Conservation (phyloP, 2,113 vertebrate species). For the Petroica traversi region DNA sequence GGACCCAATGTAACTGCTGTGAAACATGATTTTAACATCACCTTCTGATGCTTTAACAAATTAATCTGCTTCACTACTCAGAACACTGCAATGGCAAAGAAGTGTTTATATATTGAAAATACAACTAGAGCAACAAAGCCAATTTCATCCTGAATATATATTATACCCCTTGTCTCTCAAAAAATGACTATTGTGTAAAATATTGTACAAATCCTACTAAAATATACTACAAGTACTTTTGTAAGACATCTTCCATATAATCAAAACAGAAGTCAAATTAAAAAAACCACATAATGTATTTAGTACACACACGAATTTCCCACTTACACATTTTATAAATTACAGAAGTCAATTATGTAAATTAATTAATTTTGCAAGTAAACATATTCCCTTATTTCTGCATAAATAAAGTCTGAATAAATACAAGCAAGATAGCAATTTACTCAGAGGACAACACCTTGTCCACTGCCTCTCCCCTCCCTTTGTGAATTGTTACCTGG, state of each 20-base stretch:
- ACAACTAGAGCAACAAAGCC: background rate
- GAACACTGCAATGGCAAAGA: background rate
- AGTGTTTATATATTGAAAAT: background rate
- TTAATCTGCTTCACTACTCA: background rate
- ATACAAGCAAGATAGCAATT: background rate
- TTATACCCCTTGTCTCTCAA: background rate
- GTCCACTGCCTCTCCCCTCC: background rate
- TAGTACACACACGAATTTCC: background rate
- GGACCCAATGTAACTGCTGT: background rate
- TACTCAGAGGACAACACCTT: background rate
- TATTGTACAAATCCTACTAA: background rate
- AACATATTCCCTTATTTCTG: background rate
- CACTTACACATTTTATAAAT: background rate
- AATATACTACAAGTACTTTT: background rate
- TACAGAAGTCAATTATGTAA: background rate
- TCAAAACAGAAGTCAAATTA: background rate
- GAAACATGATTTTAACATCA: background rate
- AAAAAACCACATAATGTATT: background rate
- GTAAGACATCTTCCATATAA: background rate
- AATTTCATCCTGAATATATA: background rate
- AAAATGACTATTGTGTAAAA: background rate
- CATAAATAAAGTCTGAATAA: background rate
- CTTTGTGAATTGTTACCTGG: constrained; percentile 71
- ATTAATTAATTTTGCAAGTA: background rate
- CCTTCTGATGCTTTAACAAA: background rate